Base-by-base conservation (phyloP, 2,113 vertebrate genomes). In the Lepisosteus osseus region DNA sequence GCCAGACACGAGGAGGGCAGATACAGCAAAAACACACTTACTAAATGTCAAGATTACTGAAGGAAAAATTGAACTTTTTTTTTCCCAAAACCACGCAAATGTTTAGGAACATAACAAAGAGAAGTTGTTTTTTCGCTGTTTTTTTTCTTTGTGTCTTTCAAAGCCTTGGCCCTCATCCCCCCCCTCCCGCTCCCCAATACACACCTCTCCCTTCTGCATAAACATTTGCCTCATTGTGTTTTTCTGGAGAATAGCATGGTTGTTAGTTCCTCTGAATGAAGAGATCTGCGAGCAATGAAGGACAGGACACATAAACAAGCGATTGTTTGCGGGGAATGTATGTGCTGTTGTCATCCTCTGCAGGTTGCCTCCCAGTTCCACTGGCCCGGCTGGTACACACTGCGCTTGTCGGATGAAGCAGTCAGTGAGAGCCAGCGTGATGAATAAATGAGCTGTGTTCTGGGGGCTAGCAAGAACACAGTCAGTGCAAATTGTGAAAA, bases 191-290 rank as follows among this genome's bases (percentile, higher is more conserved):
- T 45, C 4, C 14, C 64, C 29, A 29, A 13, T 42, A 13, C 14
- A 41, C 15, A 11, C 14, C 14, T 66, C 14, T 59, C 45, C 54
- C 5, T 13, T 54, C 0, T 42, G 72, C 70, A 4, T 69, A 80
- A 84, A 86, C 80, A 85, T 88, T 85, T 75, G 69, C 70, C 74
- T 86, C 78, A 78, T 88, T 86, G 81, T 85, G 70, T 65, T 65
- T 56, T 65, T 72, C 76, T 84, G 83, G 73, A 86, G 79, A 87
- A 87, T 75, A 77, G 76, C 69, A 55, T 72, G 77, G 73, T 82
- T 86, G 85, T 89, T 85, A 74, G 74, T 3, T 70, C 80, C 79
- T 77, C 84, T 80, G 82, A 89, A 85, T 83, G 82, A 83, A 81
- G 79, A 42, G n/a, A 70, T 84, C 55, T 0, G 75, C 61, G 81